Conservation (phyloP, 2,113 vertebrate genomes). For the Epinephelus fuscoguttatus region DNA sequence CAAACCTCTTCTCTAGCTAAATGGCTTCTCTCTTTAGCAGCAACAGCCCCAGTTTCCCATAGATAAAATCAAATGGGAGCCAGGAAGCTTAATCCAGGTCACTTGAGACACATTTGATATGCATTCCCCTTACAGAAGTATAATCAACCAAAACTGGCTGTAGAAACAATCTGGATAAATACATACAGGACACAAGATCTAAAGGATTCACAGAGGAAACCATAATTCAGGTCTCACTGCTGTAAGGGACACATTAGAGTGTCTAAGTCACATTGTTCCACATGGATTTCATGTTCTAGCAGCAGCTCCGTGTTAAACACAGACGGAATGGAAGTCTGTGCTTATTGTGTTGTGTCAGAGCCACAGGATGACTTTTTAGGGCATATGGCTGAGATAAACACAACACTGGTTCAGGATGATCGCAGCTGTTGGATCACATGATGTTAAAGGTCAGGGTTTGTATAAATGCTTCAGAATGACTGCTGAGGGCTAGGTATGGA, state of each 20-base stretch:
- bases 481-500: not conserved
- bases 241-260: slow-evolving; percentile 2
- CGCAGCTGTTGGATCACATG: slow-evolving; percentile 23
- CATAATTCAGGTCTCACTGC: slow-evolving; percentile 9
- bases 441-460: slow-evolving; percentile 42
- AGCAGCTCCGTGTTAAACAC: slow-evolving; percentile 13
- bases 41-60: slow-evolving; percentile 20
- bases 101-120: slow-evolving; percentile 44
- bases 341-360: slow-evolving; percentile 16
- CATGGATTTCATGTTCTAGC: slow-evolving; percentile 9
- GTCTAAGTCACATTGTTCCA: slow-evolving; percentile 6
- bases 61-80: slow-evolving; percentile 23
- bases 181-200: not conserved
- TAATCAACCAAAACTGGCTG: not conserved
- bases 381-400: slow-evolving; percentile 17
- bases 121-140: slow-evolving; percentile 11
- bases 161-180: not conserved
- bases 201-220: slow-evolving; percentile 18
- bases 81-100: slow-evolving; percentile 42
- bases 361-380: slow-evolving; percentile 21
- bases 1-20: not conserved
- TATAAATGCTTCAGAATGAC: not conserved
- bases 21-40: slow-evolving; percentile 10
- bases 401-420: slow-evolving; percentile 20
- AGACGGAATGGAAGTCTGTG: slow-evolving; percentile 21